Evolutionary conservation across 2,888 invertebrate genomes (phyloP), one percentile per base, ranked within the genome.

Genomic region (Lissocephala sabroskyi): DNA sequence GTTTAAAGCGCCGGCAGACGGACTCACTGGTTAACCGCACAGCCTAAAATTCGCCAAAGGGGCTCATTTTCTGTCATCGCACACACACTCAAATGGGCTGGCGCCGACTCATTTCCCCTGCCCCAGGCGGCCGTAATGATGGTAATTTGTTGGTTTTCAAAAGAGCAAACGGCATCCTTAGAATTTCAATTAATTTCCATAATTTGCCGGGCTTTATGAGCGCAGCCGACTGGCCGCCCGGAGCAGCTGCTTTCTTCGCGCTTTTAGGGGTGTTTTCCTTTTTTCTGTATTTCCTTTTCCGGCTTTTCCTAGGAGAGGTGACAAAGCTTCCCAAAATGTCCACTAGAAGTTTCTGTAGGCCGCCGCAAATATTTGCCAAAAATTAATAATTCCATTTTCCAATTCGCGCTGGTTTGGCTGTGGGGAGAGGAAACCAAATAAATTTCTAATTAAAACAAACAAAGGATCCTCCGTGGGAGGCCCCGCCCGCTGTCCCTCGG

Each of bases 181-280:
- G 84, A 83, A 83, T 83, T 83, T 83, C 82, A 83, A 83, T 83
- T 83, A 83, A 83, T 83, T 82, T 82, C 79, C 80, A 81, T 83
- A 84, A 82, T 80, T 80, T 79, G 68, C 74, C 65, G 66, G 60
- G 68, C 65, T 78, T 78, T 74, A 74, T 78, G 74, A 74, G 45
- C 23, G 23, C 23, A 5, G 23, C 23, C 23, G 7, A 23, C 23
- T 23, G 4, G 3, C n/a, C n/a, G n/a, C n/a, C n/a, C n/a, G n/a
- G n/a, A 23, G 7, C 3, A 23, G 23, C 7, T 23, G 23, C 23
- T 3, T 23, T 23, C n/a, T 23, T 23, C 23, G 23, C 23, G 3
- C 4, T 23, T 23, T 23, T 7, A 23, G 7, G 7, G 7, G 7
- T 23, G 7, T 23, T 23, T 23, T 5, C 3, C 23, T 23, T 23